Conservation (phyloP, 1,140 invertebrate genomes). For the Subanguina moxae region DNA sequence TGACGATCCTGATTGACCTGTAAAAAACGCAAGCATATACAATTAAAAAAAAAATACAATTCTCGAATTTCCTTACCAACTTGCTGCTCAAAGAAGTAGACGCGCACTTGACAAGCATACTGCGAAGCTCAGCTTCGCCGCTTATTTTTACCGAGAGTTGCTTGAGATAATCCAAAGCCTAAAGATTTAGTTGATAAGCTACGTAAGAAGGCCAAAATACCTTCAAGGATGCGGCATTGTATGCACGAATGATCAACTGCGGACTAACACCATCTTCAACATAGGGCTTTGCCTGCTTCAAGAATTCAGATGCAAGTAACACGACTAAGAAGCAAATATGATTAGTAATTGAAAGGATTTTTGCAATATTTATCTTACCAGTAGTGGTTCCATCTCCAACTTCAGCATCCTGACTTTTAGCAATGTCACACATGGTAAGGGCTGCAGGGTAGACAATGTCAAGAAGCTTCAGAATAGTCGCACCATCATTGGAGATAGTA, state of each 20-base stretch:
- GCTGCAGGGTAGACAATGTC: conserved; percentile 97
- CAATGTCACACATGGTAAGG: conserved; percentile 94
- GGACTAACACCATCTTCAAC: conserved; percentile 96
- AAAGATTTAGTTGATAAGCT: no score
- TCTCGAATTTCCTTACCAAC: conserved; percentile 32
- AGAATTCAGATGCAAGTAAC: conserved; percentile 85
- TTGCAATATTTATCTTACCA: conserved; percentile 10
- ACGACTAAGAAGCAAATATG: conserved; percentile 71
- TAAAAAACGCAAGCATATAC: no score
- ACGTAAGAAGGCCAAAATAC: no score
- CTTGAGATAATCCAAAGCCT: conserved; percentile 77
- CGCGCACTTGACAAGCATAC: conserved; percentile 86
- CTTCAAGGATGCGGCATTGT: conserved; percentile 75
- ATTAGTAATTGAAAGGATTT: background rate
- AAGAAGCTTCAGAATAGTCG: conserved; percentile 93
- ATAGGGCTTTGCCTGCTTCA: conserved; percentile 89
- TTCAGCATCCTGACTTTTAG: conserved; percentile 97
- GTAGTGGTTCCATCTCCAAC: conserved; percentile 65
- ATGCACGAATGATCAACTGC: conserved; percentile 79
- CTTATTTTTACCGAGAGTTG: conserved; percentile 75
- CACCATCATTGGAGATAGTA: conserved; percentile 98
- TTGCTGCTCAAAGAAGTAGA: conserved; percentile 74
- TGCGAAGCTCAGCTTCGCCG: conserved; percentile 67
- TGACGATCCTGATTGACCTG: conserved; percentile 49
- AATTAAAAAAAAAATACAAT: background rate